These are phyloP conservation scores for Platysternon megacephalum DNA, from an alignment of 2,113 vertebrate genomes.

Conservation along the genomic window DNA sequence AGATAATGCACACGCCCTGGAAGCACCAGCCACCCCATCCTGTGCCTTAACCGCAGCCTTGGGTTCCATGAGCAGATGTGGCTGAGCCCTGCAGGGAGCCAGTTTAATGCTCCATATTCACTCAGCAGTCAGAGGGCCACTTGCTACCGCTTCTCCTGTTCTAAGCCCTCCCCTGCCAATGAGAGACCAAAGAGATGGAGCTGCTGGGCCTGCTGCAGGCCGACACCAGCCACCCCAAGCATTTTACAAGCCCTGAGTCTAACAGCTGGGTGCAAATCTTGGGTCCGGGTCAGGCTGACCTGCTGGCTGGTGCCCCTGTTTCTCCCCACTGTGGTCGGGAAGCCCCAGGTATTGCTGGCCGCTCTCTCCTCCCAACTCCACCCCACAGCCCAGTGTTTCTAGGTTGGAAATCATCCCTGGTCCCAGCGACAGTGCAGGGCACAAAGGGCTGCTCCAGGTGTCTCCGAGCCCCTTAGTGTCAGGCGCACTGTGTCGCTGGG, in stretches of 20 bases:
- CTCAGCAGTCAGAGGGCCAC: neutral
- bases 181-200: neutral
- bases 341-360: neutral
- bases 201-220: neutral
- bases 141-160: neutral
- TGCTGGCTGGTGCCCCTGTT: neutral
- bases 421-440: neutral
- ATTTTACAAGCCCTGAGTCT: neutral
- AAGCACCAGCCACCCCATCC: too few relatives aligned
- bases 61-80: neutral
- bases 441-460: too few relatives aligned
- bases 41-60: neutral
- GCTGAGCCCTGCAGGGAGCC: neutral
- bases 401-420: neutral
- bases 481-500: too few relatives aligned
- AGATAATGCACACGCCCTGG: neutral
- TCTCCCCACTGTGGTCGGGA: neutral
- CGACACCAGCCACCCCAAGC: neutral
- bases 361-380: too few relatives aligned
- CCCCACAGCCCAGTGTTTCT: neutral
- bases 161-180: neutral
- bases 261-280: neutral
- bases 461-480: too few relatives aligned
- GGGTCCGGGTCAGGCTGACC: neutral
- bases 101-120: neutral